A percentile compares a stretch with the other conserved stretches of the same genome.
These are phyloP conservation scores for Gymnocypris eckloni DNA, from an alignment of 2,797 vertebrate genomes.

Conservation along the genomic window DNA sequence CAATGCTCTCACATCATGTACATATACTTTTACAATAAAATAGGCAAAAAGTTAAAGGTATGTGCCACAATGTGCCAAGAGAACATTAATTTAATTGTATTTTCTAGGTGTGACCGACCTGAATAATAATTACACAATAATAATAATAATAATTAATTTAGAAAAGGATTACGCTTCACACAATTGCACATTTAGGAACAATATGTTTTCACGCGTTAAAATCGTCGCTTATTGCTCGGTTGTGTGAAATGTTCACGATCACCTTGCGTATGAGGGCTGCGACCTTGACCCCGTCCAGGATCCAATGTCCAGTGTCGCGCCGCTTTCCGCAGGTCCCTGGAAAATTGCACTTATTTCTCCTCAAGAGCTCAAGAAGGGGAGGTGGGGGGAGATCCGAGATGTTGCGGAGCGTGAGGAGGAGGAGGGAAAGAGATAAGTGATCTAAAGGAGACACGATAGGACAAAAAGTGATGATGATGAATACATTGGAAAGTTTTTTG, in stretches of 20 bases:
- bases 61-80: background rate
- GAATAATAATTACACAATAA: constrained; percentile 13
- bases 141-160: constrained; percentile 22
- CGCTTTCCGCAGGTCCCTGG: constrained; percentile 75
- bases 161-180: background rate
- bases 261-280: constrained; percentile 62
- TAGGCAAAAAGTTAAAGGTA: background rate
- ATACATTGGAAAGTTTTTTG: constrained; percentile 99
- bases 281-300: constrained; percentile 79
- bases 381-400: constrained; percentile 67
- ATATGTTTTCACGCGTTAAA: background rate
- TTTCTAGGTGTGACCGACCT: background rate
- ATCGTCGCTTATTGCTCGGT: background rate
- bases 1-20: background rate
- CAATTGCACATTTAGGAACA: background rate
- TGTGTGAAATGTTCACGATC: constrained; percentile 37
- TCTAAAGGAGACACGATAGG: constrained; percentile 93
- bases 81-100: background rate
- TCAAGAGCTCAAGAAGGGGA: constrained; percentile 83
- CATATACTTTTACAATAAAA: constrained; percentile 7
- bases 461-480: constrained; percentile 93
- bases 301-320: constrained; percentile 74
- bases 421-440: constrained; percentile 92
- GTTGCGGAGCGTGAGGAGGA: constrained; percentile 73
- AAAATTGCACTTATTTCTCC: constrained; percentile 80